Conservation (phyloP, 2,888 invertebrate species). For the Pterostichus niger region DNA sequence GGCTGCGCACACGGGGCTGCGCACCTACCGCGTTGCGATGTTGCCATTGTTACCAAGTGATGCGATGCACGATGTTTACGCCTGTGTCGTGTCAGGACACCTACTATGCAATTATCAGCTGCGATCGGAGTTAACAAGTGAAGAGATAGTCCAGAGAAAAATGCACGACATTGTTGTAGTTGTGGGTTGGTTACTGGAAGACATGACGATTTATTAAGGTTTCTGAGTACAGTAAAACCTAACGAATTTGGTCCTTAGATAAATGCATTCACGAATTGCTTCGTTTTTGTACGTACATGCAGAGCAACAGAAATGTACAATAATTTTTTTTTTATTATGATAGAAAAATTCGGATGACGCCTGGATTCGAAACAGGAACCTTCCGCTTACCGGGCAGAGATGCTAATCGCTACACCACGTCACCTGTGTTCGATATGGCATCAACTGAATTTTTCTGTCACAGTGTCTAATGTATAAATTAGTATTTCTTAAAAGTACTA, state of each 20-base stretch:
- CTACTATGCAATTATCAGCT: constrained; percentile 19
- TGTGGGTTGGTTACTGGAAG: background rate
- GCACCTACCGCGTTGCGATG: constrained; percentile 16
- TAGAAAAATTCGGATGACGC: too few species aligned
- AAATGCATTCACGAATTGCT: background rate
- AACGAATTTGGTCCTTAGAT: too few species aligned
- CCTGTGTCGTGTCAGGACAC: constrained; percentile 13
- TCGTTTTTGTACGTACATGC: background rate
- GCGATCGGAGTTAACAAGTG: background rate
- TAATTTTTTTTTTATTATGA: too few species aligned
- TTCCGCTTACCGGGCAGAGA: too few species aligned
- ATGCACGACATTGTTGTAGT: background rate
- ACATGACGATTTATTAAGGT: background rate
- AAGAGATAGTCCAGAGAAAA: background rate
- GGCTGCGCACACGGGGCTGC: background rate
- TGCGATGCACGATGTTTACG: constrained; percentile 4
- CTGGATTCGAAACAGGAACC: too few species aligned
- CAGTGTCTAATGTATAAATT: too few species aligned
- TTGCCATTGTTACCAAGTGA: background rate
- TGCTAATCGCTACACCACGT: too few species aligned
- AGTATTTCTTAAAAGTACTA: too few species aligned
- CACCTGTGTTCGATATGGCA: too few species aligned
- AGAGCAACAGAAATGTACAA: too few species aligned
- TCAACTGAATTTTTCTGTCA: too few species aligned
- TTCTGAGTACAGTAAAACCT: background rate